A percentile compares a stretch with the other conserved stretches of the same genome.
Conservation (phyloP, 2,888 invertebrate species). For the Parochlus steinenii region DNA sequence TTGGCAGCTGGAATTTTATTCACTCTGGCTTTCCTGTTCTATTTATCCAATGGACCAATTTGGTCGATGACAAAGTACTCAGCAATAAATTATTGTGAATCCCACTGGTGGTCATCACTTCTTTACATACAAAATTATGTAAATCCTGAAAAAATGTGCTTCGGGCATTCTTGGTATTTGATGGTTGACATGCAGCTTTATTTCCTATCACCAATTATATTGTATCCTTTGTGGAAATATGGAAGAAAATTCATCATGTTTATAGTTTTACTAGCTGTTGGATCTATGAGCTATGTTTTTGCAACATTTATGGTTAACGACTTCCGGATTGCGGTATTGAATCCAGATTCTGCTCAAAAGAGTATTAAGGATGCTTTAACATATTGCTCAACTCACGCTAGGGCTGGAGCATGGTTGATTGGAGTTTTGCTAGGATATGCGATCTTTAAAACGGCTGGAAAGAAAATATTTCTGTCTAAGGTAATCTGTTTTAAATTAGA, state of each 20-base stretch:
- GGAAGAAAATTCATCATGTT: not conserved
- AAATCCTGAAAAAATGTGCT: conserved; percentile 24
- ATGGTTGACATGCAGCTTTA: conserved; percentile 41
- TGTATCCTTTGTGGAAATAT: conserved; percentile 27
- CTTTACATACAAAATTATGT: conserved; percentile 34
- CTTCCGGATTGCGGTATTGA: conserved; percentile 1
- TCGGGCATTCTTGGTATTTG: conserved; percentile 40
- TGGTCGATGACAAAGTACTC: conserved; percentile 22
- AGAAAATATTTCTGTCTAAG: conserved; percentile 22
- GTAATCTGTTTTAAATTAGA: too few species aligned
- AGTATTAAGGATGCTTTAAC: not conserved
- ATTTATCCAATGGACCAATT: conserved; percentile 35
- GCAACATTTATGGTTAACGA: not conserved
- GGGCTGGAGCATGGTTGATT: conserved; percentile 28
- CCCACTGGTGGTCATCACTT: conserved; percentile 33
- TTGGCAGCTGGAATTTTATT: conserved; percentile 34
- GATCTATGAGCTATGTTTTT: conserved; percentile 2
- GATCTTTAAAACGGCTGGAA: conserved; percentile 23
- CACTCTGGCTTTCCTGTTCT: conserved; percentile 31
- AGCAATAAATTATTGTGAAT: conserved; percentile 20
- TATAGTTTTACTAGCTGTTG: not conserved
- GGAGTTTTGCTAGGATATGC: conserved; percentile 28
- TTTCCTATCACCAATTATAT: conserved; percentile 35
- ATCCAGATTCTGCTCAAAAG: not conserved
- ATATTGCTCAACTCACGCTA: conserved; percentile 28